Evolutionary conservation across 2,888 invertebrate species (phyloP).

Genomic region (Nymphalis polychloros): DNA sequence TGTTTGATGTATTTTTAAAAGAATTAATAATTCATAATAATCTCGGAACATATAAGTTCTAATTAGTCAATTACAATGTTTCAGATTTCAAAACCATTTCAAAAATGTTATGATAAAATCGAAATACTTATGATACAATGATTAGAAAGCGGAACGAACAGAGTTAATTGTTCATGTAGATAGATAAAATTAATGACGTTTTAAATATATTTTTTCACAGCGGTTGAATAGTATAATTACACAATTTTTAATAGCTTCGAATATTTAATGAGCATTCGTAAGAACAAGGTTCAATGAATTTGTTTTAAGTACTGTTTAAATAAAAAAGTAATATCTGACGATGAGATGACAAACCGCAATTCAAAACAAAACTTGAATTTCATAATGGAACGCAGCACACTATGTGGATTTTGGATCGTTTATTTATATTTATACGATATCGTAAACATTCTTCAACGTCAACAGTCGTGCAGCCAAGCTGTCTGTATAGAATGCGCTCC

Average conservation of each 20-base stretch:
- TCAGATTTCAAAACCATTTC: neutral
- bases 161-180: conserved; percentile 43
- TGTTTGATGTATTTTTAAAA: too few relatives aligned
- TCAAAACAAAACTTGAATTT: conserved; percentile 25
- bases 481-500: conserved; percentile 32
- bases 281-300: conserved; percentile 23
- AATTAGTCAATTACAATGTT: neutral
- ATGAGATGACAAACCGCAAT: conserved; percentile 30
- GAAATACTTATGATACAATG: conserved; percentile 43
- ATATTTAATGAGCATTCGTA: conserved; percentile 7
- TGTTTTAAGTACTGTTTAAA: conserved; percentile 15
- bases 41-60: neutral
- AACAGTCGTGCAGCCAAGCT: conserved; percentile 26
- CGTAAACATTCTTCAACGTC: conserved; percentile 14
- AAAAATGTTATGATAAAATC: conserved; percentile 34
- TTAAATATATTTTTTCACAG: conserved; percentile 24
- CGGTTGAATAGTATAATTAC: conserved; percentile 15
- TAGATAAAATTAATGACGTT: conserved; percentile 36
- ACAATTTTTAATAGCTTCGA: conserved; percentile 5
- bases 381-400: conserved; percentile 21
- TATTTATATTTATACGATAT: conserved; percentile 13
- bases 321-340: conserved; percentile 29
- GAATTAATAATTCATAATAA: too few relatives aligned
- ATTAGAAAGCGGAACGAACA: conserved; percentile 68
- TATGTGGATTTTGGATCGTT: conserved; percentile 22